These are phyloP conservation scores for Reticulitermes lucifugus DNA, from an alignment of 2,888 invertebrate genomes.

Conservation along the genomic window DNA sequence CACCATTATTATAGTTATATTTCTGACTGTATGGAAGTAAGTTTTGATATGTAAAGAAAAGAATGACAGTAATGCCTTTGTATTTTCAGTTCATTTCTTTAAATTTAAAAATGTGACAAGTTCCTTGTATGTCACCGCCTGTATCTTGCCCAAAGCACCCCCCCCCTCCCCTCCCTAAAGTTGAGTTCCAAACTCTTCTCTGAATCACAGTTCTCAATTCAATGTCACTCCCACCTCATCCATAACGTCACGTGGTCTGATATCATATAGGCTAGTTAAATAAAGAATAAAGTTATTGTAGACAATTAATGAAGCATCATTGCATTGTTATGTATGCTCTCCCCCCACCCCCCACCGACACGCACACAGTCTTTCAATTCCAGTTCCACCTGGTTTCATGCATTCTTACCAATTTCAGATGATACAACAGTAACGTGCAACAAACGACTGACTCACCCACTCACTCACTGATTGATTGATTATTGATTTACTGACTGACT, in stretches of 20 bases:
- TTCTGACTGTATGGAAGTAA: conserved; percentile 36
- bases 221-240: conserved; percentile 23
- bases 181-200: conserved; percentile 20
- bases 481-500: no score
- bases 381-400: no score
- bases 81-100: conserved; percentile 26
- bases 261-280: conserved; percentile 48
- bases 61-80: neutral
- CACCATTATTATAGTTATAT: conserved; percentile 18
- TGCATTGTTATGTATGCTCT: neutral
- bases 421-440: no score
- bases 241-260: conserved; percentile 45
- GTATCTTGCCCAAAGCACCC: neutral
- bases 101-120: conserved; percentile 42
- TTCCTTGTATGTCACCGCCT: conserved; percentile 41
- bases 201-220: neutral
- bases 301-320: conserved; percentile 27
- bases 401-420: no score
- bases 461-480: no score
- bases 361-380: no score
- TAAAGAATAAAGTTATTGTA: conserved; percentile 48
- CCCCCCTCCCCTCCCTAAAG: neutral
- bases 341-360: no score
- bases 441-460: no score
- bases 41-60: conserved; percentile 31